A percentile compares a stretch with the other conserved stretches of the same genome.
These are phyloP conservation scores for Leptinotarsa defecta DNA, from an alignment of 1,140 invertebrate genomes.

Conservation along the genomic window DNA sequence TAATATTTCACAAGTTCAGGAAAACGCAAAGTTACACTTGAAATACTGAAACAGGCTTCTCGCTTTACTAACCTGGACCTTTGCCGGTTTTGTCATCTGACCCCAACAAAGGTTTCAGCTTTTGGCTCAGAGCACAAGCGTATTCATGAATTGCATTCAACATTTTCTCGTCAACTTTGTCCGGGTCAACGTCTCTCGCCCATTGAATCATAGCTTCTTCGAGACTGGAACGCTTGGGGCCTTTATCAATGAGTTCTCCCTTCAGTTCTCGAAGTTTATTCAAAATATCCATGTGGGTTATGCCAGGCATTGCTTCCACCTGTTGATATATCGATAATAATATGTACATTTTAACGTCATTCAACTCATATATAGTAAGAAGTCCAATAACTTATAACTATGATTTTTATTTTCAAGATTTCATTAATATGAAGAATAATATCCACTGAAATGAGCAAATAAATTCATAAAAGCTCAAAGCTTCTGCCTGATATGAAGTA, in stretches of 20 bases:
- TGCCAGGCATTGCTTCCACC: slow-evolving; percentile 31
- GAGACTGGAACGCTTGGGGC: slow-evolving; percentile 27
- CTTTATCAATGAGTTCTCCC: slow-evolving; percentile 17
- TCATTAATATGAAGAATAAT: too few relatives aligned
- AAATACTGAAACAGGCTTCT: too few relatives aligned
- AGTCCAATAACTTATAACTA: too few relatives aligned
- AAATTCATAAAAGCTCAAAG: too few relatives aligned
- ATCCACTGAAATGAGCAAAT: too few relatives aligned
- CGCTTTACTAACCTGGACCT: background rate
- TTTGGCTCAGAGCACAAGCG: background rate
- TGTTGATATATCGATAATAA: background rate
- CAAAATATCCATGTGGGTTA: slow-evolving; percentile 37
- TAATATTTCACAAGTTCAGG: too few relatives aligned
- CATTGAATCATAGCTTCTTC: slow-evolving; percentile 45
- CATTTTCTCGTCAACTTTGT: slow-evolving; percentile 40
- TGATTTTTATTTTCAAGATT: too few relatives aligned
- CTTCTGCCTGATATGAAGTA: too few relatives aligned
- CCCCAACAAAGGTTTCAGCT: background rate
- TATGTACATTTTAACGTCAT: too few relatives aligned
- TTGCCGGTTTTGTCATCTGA: background rate
- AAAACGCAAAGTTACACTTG: too few relatives aligned
- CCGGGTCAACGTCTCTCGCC: slow-evolving; percentile 39
- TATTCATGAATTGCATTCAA: slow-evolving; percentile 41
- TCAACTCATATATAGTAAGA: too few relatives aligned
- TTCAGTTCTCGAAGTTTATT: slow-evolving; percentile 34